Percentiles rank a stretch among this genome's conserved stretches.
These are phyloP conservation scores for Agapornis canus DNA, from an alignment of 2,797 vertebrate genomes.

Conservation along the genomic window DNA sequence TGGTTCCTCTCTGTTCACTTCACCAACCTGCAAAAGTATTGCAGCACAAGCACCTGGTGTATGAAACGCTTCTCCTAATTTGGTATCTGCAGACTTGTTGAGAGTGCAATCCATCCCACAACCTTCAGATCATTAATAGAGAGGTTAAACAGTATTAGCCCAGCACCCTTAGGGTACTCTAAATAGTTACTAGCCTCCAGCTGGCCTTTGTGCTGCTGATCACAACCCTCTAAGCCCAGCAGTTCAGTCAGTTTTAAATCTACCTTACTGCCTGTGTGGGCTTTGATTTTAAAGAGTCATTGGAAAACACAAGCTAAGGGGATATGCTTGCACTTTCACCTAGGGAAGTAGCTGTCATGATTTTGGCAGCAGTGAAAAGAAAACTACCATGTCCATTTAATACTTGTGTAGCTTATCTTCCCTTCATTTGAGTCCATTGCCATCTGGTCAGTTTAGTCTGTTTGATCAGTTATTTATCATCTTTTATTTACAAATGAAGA, in stretches of 20 bases:
- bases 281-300: background rate
- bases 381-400: background rate
- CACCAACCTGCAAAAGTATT: background rate
- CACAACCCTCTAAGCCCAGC: background rate
- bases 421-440: background rate
- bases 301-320: background rate
- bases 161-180: background rate
- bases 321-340: background rate
- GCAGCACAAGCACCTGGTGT: background rate
- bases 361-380: slow-evolving; percentile 1
- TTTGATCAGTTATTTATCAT: background rate
- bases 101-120: background rate
- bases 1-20: background rate
- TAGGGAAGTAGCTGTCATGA: background rate
- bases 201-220: background rate
- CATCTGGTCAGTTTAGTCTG: background rate
- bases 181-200: background rate
- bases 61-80: background rate
- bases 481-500: slow-evolving; percentile 12
- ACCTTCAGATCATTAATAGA: background rate
- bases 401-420: background rate
- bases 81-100: background rate
- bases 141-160: background rate
- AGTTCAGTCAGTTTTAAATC: background rate
- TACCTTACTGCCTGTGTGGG: background rate